These are phyloP conservation scores for Clarias magur DNA, from an alignment of 2,113 vertebrate genomes.

Conservation along the genomic window DNA sequence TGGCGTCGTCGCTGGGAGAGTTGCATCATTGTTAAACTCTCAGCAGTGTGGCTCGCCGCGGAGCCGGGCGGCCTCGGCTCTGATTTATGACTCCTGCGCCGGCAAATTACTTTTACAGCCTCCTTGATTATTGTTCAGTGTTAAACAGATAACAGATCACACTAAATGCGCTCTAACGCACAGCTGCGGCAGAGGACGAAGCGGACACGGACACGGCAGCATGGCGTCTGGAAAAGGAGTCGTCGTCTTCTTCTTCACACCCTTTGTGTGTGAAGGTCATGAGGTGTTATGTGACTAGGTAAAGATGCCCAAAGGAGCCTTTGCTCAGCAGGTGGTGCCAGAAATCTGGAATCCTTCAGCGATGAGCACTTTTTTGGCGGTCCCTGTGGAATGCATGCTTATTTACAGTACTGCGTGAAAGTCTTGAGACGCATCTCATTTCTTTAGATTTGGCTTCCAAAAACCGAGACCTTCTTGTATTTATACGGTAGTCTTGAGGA, in stretches of 20 bases:
- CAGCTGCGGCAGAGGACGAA: slow-evolving; percentile 29
- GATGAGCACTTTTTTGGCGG: neutral
- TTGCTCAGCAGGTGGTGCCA: neutral
- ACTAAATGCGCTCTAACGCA: slow-evolving; percentile 47
- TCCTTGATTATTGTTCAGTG: slow-evolving; percentile 59
- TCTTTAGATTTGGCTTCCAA: too few relatives aligned
- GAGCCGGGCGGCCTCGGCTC: slow-evolving; percentile 9
- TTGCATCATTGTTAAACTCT: slow-evolving; percentile 57
- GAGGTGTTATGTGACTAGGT: neutral
- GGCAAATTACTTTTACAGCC: slow-evolving; percentile 62
- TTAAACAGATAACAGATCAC: slow-evolving; percentile 62
- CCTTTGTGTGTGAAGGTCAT: neutral
- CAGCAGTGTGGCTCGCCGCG: slow-evolving; percentile 10
- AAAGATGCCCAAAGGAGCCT: slow-evolving; percentile 18
- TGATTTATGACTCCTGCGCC: slow-evolving; percentile 57
- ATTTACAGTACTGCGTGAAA: neutral
- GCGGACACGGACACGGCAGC: neutral
- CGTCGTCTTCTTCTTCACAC: neutral
- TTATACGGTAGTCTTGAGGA: too few relatives aligned
- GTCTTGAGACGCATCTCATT: too few relatives aligned
- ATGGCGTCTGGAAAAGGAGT: neutral
- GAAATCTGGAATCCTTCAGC: neutral
- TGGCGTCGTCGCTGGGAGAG: slow-evolving; percentile 37
- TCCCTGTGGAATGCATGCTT: neutral
- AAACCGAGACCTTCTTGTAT: too few relatives aligned